A percentile compares a stretch with the other conserved stretches of the same genome.
phyloP scores from a whole-genome alignment of 2,888 invertebrate species.

The Amphiduros pacificus region DNA sequence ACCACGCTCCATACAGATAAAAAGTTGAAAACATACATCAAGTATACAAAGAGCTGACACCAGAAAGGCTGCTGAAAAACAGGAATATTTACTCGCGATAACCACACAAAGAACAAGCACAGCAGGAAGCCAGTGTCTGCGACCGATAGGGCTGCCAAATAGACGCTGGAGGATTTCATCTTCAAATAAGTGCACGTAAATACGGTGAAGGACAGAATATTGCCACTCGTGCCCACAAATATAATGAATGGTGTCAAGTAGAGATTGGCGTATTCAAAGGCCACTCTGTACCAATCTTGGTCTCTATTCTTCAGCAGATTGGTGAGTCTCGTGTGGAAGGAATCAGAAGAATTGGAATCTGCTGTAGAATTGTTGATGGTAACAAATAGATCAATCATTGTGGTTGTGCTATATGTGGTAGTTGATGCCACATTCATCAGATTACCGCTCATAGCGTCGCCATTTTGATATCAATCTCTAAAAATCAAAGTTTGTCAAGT shows the following conservation, averaged over 20 bases:
- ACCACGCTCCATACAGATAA: conserved; percentile 21
- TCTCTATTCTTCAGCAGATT: too few species aligned
- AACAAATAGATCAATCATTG: too few species aligned
- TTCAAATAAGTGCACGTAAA: conserved; percentile 74
- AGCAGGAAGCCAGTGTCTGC: conserved; percentile 79
- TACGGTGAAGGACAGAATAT: conserved; percentile 70
- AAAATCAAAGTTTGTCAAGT: too few species aligned
- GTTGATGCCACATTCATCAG: too few species aligned
- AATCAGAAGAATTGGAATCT: too few species aligned
- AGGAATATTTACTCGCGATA: conserved; percentile 38
- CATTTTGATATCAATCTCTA: too few species aligned
- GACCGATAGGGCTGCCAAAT: conserved; percentile 75
- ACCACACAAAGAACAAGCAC: conserved; percentile 64
- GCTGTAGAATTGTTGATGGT: too few species aligned
- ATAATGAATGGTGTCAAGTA: neutral
- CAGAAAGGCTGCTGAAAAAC: conserved; percentile 61
- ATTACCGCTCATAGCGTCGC: too few species aligned
- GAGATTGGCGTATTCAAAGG: conserved; percentile 1
- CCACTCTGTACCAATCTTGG: too few species aligned
- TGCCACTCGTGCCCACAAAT: neutral
- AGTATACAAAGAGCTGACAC: conserved; percentile 75
- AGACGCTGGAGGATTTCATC: conserved; percentile 76
- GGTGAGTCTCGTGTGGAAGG: too few species aligned
- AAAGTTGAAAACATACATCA: conserved; percentile 60
- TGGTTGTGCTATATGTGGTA: too few species aligned